A percentile compares a stretch with the other conserved stretches of the same genome.
These are phyloP conservation scores for Cichlasoma orientale DNA, from an alignment of 2,797 vertebrate species.

Conservation along the genomic window DNA sequence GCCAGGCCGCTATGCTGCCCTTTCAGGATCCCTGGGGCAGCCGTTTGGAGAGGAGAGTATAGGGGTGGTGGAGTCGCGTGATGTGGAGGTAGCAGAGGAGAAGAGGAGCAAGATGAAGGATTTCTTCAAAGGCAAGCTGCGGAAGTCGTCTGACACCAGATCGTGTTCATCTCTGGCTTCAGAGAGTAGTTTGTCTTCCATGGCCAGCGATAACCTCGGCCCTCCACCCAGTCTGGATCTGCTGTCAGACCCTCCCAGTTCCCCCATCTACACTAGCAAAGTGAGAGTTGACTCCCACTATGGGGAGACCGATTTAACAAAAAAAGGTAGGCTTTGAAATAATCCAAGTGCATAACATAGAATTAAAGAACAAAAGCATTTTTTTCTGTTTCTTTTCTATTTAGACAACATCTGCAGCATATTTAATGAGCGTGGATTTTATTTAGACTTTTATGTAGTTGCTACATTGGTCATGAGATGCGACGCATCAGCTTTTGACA, in stretches of 20 bases:
- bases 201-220: constrained; percentile 84
- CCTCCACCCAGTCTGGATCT: constrained; percentile 80
- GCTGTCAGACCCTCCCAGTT: constrained; percentile 80
- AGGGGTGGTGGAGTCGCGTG: constrained; percentile 64
- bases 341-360: not conserved
- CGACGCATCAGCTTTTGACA: not conserved
- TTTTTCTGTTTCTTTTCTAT: not conserved
- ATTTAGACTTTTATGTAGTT: not conserved
- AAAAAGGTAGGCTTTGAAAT: constrained; percentile 72
- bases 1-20: constrained; percentile 85
- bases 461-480: not conserved
- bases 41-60: constrained; percentile 67
- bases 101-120: constrained; percentile 90
- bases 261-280: constrained; percentile 86
- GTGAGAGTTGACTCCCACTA: constrained; percentile 82
- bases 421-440: not conserved
- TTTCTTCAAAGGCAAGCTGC: constrained; percentile 89
- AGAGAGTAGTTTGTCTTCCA: constrained; percentile 89
- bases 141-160: constrained; percentile 88
- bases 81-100: constrained; percentile 73
- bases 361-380: not conserved
- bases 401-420: not conserved
- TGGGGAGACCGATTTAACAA: constrained; percentile 80
- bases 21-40: constrained; percentile 78
- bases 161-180: constrained; percentile 93